Conservation (phyloP, 2,888 invertebrate species). For the Cheilosia impressa region DNA sequence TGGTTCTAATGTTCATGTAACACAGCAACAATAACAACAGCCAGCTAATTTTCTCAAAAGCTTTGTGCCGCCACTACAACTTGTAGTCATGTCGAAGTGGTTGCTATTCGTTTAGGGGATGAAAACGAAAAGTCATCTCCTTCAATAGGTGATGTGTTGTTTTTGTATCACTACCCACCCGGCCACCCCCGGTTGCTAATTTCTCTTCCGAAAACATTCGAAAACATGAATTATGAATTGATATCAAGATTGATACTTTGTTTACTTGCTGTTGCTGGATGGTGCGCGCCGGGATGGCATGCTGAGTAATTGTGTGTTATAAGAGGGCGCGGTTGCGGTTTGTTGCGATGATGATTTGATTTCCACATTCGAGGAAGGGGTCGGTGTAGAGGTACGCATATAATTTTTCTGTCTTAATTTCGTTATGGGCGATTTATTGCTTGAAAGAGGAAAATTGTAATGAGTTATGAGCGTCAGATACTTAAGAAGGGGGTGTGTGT, state of each 20-base stretch:
- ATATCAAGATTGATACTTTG: slow-evolving; percentile 82
- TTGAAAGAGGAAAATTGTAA: slow-evolving; percentile 44
- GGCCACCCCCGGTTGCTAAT: slow-evolving; percentile 60
- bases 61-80: slow-evolving; percentile 28
- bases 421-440: slow-evolving; percentile 66
- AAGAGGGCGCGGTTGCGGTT: slow-evolving; percentile 63
- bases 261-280: slow-evolving; percentile 54
- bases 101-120: slow-evolving; percentile 43
- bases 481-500: slow-evolving; percentile 24
- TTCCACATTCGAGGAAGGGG: slow-evolving; percentile 40
- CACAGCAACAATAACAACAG: slow-evolving; percentile 24
- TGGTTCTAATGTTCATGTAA: slow-evolving; percentile 63
- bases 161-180: not conserved
- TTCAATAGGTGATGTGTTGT: slow-evolving; percentile 22
- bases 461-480: slow-evolving; percentile 39
- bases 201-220: slow-evolving; percentile 63
- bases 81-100: slow-evolving; percentile 37
- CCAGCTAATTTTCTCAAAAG: slow-evolving; percentile 72
- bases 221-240: slow-evolving; percentile 84
- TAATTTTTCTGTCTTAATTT: slow-evolving; percentile 71
- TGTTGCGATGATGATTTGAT: slow-evolving; percentile 68
- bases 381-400: slow-evolving; percentile 39
- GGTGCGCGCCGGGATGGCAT: slow-evolving; percentile 25
- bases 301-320: slow-evolving; percentile 64
- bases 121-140: slow-evolving; percentile 59